A percentile compares a stretch with the other conserved stretches of the same genome.
phyloP scores from a whole-genome alignment of 2,888 invertebrate species.

The Idaea aversata region DNA sequence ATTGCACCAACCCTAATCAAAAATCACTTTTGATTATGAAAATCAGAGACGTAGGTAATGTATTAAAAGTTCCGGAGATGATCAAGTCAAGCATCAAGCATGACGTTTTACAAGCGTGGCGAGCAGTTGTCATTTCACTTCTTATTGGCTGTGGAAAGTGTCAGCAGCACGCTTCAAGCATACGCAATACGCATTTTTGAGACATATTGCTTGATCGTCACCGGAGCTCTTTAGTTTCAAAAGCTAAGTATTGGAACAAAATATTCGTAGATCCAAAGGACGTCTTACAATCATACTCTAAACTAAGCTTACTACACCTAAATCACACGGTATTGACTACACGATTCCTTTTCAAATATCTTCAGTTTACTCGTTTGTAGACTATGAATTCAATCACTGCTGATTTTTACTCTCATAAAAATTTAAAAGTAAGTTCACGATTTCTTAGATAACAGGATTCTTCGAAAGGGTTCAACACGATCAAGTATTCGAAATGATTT shows the following conservation, averaged over 20 bases:
- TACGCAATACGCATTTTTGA: neutral
- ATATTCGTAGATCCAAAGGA: neutral
- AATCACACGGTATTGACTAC: constrained; percentile 5
- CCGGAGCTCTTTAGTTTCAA: neutral
- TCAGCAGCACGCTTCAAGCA: neutral
- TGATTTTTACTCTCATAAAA: neutral
- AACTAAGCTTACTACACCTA: neutral
- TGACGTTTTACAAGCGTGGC: neutral
- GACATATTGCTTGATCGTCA: neutral
- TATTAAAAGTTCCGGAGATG: neutral
- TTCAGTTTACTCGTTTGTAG: constrained; percentile 13
- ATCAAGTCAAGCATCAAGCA: neutral
- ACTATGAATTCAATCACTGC: neutral
- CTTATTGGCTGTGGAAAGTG: neutral
- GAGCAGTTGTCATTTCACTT: neutral
- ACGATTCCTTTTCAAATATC: constrained; percentile 10
- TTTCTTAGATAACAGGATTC: neutral
- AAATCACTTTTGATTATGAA: neutral
- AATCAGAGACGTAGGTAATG: neutral
- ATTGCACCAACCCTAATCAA: neutral
- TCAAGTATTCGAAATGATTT: too few relatives aligned
- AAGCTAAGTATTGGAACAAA: neutral
- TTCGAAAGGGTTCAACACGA: too few relatives aligned
- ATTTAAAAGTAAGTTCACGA: neutral
- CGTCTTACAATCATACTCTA: neutral